phyloP scores from a whole-genome alignment of 2,113 vertebrate species.

The Petrocephalus zakoni region DNA sequence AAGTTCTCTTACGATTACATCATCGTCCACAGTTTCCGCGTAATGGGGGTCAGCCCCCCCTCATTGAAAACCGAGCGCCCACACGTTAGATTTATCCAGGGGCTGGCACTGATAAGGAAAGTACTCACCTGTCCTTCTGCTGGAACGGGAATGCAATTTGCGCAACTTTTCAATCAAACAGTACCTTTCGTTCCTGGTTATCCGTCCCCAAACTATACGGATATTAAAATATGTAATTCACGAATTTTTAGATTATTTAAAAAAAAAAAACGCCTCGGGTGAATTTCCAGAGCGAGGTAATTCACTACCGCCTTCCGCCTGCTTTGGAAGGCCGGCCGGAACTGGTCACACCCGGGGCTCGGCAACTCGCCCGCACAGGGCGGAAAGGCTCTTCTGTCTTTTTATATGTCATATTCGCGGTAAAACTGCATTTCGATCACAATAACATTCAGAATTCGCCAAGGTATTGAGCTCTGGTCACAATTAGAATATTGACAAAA shows the following conservation, averaged over 20 bases:
- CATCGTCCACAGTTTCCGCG: background rate
- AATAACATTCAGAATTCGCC: too few species aligned
- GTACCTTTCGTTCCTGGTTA: background rate
- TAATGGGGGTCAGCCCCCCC: background rate
- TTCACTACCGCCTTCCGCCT: background rate
- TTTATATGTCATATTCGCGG: background rate
- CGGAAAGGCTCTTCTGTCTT: background rate
- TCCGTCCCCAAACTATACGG: background rate
- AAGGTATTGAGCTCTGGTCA: too few species aligned
- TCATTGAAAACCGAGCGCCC: too few species aligned
- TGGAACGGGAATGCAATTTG: background rate
- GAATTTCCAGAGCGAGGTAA: background rate
- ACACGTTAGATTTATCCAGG: background rate
- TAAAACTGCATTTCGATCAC: too few species aligned
- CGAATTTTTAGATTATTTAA: background rate
- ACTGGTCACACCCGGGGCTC: background rate
- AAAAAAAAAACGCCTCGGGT: background rate
- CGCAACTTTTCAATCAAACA: background rate
- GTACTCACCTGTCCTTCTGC: background rate
- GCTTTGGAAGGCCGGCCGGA: background rate
- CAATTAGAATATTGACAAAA: too few species aligned
- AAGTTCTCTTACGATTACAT: background rate
- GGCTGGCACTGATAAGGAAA: background rate
- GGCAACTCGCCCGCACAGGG: background rate
- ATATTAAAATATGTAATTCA: background rate